Evolutionary conservation across 1,140 invertebrate genomes (phyloP).

Genomic region (Euura lappo): DNA sequence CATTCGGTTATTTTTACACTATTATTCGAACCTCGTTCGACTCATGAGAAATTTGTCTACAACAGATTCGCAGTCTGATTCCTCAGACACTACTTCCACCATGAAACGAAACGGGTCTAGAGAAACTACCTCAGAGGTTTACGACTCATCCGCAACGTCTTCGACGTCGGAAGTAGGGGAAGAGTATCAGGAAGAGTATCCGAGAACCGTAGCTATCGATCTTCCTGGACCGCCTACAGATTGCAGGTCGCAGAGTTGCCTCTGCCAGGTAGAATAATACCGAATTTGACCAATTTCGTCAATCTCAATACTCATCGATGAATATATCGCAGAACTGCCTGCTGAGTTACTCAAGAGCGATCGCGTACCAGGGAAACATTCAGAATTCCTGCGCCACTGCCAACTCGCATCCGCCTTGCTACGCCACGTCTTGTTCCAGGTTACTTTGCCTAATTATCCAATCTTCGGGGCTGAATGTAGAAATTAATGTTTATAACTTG

Average conservation of each 20-base stretch:
- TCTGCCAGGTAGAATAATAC: constrained; percentile 45
- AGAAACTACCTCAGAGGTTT: constrained; percentile 49
- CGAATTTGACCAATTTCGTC: not conserved
- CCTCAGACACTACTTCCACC: constrained; percentile 47
- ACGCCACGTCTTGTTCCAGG: constrained; percentile 37
- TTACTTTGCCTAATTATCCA: not conserved
- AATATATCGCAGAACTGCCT: constrained; percentile 42
- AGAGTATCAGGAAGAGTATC: constrained; percentile 36
- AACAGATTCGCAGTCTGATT: constrained; percentile 48
- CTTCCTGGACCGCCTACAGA: constrained; percentile 25
- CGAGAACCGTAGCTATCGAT: constrained; percentile 15
- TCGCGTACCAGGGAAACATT: constrained; percentile 49
- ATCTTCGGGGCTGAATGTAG: constrained; percentile 23
- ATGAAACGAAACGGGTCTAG: constrained; percentile 48
- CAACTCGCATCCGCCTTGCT: constrained; percentile 33
- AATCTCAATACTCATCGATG: constrained; percentile 13
- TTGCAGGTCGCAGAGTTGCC: constrained; percentile 44
- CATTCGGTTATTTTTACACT: too few species aligned
- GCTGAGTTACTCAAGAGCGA: constrained; percentile 45
- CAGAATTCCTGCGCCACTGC: constrained; percentile 47
- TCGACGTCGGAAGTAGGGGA: constrained; percentile 44
- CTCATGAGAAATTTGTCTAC: constrained; percentile 7
- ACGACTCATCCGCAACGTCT: constrained; percentile 49
- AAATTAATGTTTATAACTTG: constrained; percentile 22
- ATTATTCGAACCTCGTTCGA: too few species aligned